A percentile compares a stretch with the other conserved stretches of the same genome.
Evolutionary conservation across 2,888 invertebrate species (phyloP).

Genomic region (Rhogogaster chlorosoma): DNA sequence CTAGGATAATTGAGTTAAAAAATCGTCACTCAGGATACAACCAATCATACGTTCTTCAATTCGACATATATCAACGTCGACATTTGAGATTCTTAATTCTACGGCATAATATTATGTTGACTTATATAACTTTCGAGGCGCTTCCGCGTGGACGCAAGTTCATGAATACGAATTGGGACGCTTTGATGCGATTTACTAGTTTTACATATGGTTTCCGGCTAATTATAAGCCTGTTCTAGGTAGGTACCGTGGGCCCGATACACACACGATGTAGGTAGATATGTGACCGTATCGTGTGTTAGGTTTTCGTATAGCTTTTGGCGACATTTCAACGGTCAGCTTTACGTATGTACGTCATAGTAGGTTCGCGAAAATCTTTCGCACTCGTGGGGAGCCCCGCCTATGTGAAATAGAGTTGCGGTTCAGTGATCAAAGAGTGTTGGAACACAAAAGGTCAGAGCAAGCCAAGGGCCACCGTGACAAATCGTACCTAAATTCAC

Average conservation of each 20-base stretch:
- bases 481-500: conserved; percentile 4
- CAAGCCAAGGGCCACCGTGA: neutral
- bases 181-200: conserved; percentile 44
- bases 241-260: neutral
- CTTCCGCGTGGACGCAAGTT: neutral
- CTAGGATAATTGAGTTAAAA: neutral
- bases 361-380: conserved; percentile 19
- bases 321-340: neutral
- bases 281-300: neutral
- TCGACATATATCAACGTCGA: neutral
- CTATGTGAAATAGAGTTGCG: conserved; percentile 10
- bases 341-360: conserved; percentile 25
- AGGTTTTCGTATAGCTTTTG: neutral
- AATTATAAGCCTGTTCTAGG: conserved; percentile 19
- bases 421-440: conserved; percentile 45
- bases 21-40: neutral
- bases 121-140: neutral
- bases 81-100: neutral
- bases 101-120: neutral
- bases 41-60: neutral
- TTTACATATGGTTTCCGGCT: conserved; percentile 46
- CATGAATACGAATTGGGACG: conserved; percentile 21
- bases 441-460: conserved; percentile 34
- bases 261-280: neutral
- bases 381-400: neutral